Conservation (phyloP, 2,888 invertebrate species). For the Diaperis boleti region DNA sequence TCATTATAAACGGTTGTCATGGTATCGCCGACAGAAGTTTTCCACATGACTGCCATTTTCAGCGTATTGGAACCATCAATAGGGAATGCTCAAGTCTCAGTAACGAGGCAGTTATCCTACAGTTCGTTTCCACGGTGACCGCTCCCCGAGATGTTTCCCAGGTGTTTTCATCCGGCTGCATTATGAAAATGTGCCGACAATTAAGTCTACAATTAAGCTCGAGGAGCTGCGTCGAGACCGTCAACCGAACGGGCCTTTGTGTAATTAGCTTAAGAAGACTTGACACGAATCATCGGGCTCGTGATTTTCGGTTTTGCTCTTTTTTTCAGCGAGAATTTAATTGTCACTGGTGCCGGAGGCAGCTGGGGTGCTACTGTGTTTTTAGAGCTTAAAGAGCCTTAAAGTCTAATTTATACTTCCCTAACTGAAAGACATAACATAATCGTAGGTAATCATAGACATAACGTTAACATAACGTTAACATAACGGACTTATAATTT, state of each 20-base stretch:
- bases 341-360: no score
- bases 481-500: no score
- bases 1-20: slow-evolving; percentile 63
- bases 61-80: slow-evolving; percentile 57
- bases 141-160: slow-evolving; percentile 33
- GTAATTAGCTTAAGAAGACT: slow-evolving; percentile 25
- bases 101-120: slow-evolving; percentile 57
- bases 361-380: no score
- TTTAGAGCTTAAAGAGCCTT: no score
- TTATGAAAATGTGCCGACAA: slow-evolving; percentile 34
- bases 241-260: slow-evolving; percentile 8
- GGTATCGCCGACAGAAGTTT: slow-evolving; percentile 61
- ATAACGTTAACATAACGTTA: no score
- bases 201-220: slow-evolving; percentile 21
- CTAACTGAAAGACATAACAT: no score
- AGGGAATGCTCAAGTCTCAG: slow-evolving; percentile 55
- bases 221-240: slow-evolving; percentile 8
- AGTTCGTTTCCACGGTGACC: slow-evolving; percentile 50
- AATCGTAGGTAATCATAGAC: no score
- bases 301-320: slow-evolving; percentile 15
- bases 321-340: no score
- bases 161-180: slow-evolving; percentile 23
- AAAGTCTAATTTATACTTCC: no score
- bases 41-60: slow-evolving; percentile 59
- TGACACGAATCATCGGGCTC: slow-evolving; percentile 19